phyloP scores from a whole-genome alignment of 2,113 vertebrate genomes.

The Crypturellus undulatus region DNA sequence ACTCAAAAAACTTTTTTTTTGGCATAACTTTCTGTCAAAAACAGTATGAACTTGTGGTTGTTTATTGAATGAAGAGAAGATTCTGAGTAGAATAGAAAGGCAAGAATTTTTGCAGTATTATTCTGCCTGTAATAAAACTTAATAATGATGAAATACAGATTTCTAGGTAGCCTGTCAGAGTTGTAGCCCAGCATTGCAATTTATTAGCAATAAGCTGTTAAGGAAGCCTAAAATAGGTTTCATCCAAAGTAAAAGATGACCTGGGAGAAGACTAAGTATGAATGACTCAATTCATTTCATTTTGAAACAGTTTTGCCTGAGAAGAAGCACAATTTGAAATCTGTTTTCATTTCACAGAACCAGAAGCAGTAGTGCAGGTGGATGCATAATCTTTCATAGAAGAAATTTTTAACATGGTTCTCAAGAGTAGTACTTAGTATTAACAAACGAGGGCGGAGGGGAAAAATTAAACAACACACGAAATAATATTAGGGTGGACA shows the following conservation, averaged over 20 bases:
- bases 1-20: background rate
- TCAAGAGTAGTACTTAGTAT: background rate
- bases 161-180: fast-evolving
- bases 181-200: background rate
- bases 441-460: too few relatives aligned
- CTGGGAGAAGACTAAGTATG: background rate
- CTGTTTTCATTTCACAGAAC: background rate
- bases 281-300: background rate
- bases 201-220: background rate
- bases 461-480: too few relatives aligned
- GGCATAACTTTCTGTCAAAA: background rate
- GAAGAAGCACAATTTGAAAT: background rate
- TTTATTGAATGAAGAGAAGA: background rate
- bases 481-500: too few relatives aligned
- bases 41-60: background rate
- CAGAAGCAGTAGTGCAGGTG: background rate
- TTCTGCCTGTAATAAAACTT: background rate
- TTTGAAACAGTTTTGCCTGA: background rate
- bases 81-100: background rate
- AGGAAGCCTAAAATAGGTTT: background rate
- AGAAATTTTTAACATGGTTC: background rate
- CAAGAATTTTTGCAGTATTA: background rate
- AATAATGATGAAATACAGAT: background rate
- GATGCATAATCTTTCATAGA: background rate
- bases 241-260: background rate